Base-by-base conservation (phyloP, 2,888 invertebrate species). In the Busseola fusca region DNA sequence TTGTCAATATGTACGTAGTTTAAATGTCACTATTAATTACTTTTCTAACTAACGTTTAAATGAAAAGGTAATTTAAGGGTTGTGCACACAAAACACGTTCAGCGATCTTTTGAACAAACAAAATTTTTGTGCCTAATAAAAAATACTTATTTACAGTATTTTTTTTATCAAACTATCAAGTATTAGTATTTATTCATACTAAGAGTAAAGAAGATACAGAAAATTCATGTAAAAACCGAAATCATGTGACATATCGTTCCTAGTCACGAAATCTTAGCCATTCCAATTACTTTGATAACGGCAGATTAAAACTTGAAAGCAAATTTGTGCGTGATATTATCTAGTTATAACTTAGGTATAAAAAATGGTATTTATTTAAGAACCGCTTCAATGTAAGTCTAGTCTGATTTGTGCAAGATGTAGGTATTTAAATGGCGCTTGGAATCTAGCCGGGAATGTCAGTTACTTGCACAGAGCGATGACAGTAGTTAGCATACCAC, bases 311-410 rank as follows among this genome's bases (percentile, higher is more conserved):
- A 76, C 76, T 74, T 81, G 79, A 84, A 87, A 87, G 87, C 81
- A 88, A 89, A 86, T 88, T 90, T 84, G 88, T 89, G 90, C 91
- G 93, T 94, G 94, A 94, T 94, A 94, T 94, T 94, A 94, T 74
- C 74, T 85, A 85, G 84, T 80, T 91, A 80, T 93, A 92, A 92
- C 88, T 76, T 88, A 87, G 83, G 84, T 86, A 88, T 88, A 87
- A 85, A 81, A 87, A 80, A 87, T 82, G 82, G 74, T 87, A 87
- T 87, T 88, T 88, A 86, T 89, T 89, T 91, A 92, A 90, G 87
- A 82, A 76, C 76, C 68, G 90, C 91, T 93, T 93, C 87, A 88
- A 86, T 84, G 58, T 85, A 85, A 89, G 83, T 92, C 93, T 94
- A 93, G 93, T 93, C 92, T 88, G 90, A 89, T 86, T 90, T 90